phyloP scores from a whole-genome alignment of 2,113 vertebrate species.

The Leptobrachium ailaonicum region DNA sequence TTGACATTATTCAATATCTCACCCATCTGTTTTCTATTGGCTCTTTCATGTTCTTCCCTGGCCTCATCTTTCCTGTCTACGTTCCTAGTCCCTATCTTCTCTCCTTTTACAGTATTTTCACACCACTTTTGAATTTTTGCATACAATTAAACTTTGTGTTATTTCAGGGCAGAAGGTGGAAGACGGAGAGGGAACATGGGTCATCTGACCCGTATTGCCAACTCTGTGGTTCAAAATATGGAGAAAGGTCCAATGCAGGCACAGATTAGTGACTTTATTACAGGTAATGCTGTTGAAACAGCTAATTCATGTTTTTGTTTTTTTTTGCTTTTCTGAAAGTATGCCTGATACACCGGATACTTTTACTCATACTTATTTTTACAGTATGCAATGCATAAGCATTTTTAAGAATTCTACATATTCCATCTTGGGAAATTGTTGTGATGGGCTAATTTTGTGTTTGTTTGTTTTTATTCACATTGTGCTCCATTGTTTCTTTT shows the following conservation, averaged over 20 bases:
- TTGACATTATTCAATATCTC: too few relatives aligned
- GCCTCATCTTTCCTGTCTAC: too few relatives aligned
- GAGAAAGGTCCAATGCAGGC: conserved; percentile 86
- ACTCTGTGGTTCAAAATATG: conserved; percentile 89
- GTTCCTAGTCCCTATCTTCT: too few relatives aligned
- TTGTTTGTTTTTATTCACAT: neutral
- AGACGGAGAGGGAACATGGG: conserved; percentile 94
- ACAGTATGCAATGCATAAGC: too few relatives aligned
- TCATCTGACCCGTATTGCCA: conserved; percentile 92
- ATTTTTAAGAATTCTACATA: too few relatives aligned
- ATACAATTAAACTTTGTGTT: neutral
- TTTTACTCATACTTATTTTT: neutral
- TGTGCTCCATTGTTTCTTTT: too few relatives aligned
- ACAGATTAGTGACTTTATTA: conserved; percentile 83
- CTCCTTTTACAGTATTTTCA: neutral
- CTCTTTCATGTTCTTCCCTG: too few relatives aligned
- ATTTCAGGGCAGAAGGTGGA: conserved; percentile 82
- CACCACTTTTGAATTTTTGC: too few relatives aligned
- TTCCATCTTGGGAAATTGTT: too few relatives aligned
- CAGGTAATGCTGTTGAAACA: conserved; percentile 68
- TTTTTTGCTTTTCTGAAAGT: neutral
- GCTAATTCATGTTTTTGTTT: too few relatives aligned
- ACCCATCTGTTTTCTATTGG: too few relatives aligned
- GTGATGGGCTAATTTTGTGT: too few relatives aligned
- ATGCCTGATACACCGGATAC: neutral